phyloP scores from a whole-genome alignment of 2,888 invertebrate species.

The Lucinisca nassula region DNA sequence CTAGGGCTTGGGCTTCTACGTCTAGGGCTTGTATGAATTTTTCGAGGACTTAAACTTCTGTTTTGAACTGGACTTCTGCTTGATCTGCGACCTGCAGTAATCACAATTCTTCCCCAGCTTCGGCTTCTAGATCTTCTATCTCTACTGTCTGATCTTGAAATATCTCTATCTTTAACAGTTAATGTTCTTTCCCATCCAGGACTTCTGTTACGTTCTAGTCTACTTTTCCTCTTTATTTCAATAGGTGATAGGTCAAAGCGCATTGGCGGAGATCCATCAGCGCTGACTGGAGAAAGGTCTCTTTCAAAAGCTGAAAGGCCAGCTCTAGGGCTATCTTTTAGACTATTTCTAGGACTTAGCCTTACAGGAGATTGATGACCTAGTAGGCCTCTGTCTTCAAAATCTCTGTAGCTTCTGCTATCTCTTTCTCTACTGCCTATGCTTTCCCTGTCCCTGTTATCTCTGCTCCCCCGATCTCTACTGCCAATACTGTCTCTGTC shows the following conservation, averaged over 20 bases:
- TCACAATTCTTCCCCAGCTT: conserved; percentile 39
- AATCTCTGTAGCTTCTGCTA: neutral
- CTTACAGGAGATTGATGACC: neutral
- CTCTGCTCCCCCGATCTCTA: neutral
- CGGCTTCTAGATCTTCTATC: conserved; percentile 52
- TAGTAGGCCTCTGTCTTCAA: neutral
- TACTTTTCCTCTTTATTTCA: conserved; percentile 56
- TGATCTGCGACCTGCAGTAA: conserved; percentile 32
- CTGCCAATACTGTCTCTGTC: conserved; percentile 9
- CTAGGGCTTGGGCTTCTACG: conserved; percentile 43
- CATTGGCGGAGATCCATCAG: conserved; percentile 62
- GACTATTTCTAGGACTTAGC: neutral
- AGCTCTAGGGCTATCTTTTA: neutral
- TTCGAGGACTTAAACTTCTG: neutral
- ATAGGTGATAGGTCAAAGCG: conserved; percentile 67
- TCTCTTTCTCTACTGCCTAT: neutral
- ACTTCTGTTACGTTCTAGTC: conserved; percentile 56
- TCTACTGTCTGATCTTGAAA: conserved; percentile 29
- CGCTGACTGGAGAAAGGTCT: conserved; percentile 64
- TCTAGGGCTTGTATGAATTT: conserved; percentile 9
- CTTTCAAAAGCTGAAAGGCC: conserved; percentile 14
- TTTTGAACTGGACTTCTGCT: conserved; percentile 45
- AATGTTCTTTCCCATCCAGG: conserved; percentile 59
- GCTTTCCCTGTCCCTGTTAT: neutral
- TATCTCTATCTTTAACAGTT: conserved; percentile 48